phyloP scores from a whole-genome alignment of 2,797 vertebrate species.

The Pachyuromys duprasi region DNA sequence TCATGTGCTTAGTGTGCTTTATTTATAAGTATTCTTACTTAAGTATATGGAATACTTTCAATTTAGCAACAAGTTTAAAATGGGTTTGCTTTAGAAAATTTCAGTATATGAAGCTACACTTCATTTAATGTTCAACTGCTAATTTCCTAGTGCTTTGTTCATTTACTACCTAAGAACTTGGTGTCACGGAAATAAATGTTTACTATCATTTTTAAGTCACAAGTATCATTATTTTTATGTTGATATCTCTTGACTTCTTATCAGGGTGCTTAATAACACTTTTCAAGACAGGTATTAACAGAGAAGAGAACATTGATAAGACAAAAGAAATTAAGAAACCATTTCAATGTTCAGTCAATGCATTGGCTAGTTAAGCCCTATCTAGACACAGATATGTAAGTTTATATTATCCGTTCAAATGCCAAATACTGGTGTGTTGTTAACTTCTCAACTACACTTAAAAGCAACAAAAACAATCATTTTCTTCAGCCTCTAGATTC shows the following conservation, averaged over 20 bases:
- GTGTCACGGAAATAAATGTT: constrained; percentile 59
- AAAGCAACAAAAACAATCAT: neutral
- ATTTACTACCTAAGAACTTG: constrained; percentile 67
- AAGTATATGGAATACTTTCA: neutral
- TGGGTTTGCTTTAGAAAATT: constrained; percentile 27
- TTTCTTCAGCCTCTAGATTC: neutral
- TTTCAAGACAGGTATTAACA: constrained; percentile 18
- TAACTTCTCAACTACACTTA: constrained; percentile 33
- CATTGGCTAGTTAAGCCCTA: neutral
- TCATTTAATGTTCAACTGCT: constrained; percentile 49
- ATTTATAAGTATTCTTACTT: constrained; percentile 51
- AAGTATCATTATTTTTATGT: constrained; percentile 44
- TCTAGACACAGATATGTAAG: neutral
- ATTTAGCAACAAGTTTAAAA: constrained; percentile 50
- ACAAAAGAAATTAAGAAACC: constrained; percentile 43
- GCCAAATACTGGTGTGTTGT: neutral
- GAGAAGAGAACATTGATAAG: constrained; percentile 17
- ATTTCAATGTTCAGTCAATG: constrained; percentile 4
- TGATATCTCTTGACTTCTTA: constrained; percentile 44
- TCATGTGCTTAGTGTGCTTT: neutral
- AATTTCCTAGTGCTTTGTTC: constrained; percentile 62
- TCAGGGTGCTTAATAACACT: constrained; percentile 35
- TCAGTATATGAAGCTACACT: constrained; percentile 60
- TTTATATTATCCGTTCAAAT: constrained; percentile 19
- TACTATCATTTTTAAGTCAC: constrained; percentile 68